These are phyloP conservation scores for Dendronephthya gigantea DNA, from an alignment of 64 coral and sea anemone genomes.

Conservation along the genomic window DNA sequence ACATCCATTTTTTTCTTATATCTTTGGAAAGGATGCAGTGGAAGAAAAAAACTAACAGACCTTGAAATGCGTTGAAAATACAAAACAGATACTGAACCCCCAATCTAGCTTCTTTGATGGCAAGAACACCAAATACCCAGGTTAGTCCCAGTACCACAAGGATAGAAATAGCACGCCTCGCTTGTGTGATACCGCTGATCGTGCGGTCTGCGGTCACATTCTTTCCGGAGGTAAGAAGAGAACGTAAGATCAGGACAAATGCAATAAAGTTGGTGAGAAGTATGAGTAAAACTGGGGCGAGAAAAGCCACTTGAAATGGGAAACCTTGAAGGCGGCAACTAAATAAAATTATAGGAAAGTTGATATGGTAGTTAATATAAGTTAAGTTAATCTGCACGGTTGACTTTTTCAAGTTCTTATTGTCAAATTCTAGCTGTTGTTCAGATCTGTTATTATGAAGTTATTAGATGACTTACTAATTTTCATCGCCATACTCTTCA, in stretches of 20 bases:
- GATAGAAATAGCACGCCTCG: not conserved
- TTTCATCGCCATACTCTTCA: not conserved
- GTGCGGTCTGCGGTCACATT: not conserved
- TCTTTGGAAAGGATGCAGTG: not conserved
- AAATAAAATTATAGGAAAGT: too few species aligned
- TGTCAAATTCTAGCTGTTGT: too few species aligned
- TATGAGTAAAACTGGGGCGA: not conserved
- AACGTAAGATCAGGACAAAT: not conserved
- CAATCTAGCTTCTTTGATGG: not conserved
- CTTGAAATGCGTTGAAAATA: not conserved
- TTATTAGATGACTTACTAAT: not conserved
- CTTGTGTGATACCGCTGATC: not conserved
- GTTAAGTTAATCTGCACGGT: too few species aligned
- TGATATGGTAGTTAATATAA: too few species aligned
- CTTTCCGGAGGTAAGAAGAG: not conserved
- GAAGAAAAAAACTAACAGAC: not conserved
- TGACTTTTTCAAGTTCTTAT: too few species aligned
- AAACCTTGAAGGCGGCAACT: not conserved
- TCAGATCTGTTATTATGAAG: too few species aligned
- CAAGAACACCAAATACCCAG: not conserved
- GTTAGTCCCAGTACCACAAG: not conserved
- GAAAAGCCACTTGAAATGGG: conserved; percentile 7
- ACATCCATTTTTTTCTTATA: not conserved
- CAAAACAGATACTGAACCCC: not conserved
- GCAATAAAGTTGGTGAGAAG: not conserved